phyloP scores from a whole-genome alignment of 2,797 vertebrate species.

The Gymnoscopelus microlampas region DNA sequence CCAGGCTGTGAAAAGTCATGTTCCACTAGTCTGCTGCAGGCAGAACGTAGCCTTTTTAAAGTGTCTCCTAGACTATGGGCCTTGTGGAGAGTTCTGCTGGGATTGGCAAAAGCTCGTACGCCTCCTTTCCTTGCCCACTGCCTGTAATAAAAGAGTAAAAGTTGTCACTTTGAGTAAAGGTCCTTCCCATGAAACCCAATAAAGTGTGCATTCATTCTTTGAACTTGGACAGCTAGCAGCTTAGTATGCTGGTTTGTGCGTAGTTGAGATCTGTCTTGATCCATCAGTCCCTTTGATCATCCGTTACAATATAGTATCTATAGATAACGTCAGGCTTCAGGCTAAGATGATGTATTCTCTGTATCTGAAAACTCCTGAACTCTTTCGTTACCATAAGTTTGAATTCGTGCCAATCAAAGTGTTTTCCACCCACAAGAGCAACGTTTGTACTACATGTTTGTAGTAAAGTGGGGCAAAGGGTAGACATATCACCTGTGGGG shows the following conservation, averaged over 20 bases:
- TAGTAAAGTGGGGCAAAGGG: slow-evolving; percentile 48
- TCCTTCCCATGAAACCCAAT: neutral
- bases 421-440: slow-evolving; percentile 6
- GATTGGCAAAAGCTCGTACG: slow-evolving; percentile 29
- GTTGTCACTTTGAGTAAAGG: neutral
- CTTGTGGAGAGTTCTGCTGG: slow-evolving; percentile 40
- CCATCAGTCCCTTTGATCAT: no score
- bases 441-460: slow-evolving; percentile 2
- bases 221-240: no score
- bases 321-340: neutral
- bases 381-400: slow-evolving; percentile 6
- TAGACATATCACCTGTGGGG: slow-evolving; percentile 29
- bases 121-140: slow-evolving; percentile 10
- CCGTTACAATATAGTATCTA: neutral
- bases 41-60: slow-evolving; percentile 43
- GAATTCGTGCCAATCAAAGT: slow-evolving; percentile 7
- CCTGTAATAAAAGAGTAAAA: neutral
- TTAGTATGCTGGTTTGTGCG: neutral
- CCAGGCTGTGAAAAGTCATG: slow-evolving; percentile 53
- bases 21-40: slow-evolving; percentile 51
- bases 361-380: neutral
- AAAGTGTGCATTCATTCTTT: neutral
- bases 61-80: slow-evolving; percentile 34
- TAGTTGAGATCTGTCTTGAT: neutral
- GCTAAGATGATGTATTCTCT: neutral